Percentiles rank a stretch among this genome's conserved stretches.
phyloP scores from a whole-genome alignment of 2,888 invertebrate species.

The Drosophila algonquin region DNA sequence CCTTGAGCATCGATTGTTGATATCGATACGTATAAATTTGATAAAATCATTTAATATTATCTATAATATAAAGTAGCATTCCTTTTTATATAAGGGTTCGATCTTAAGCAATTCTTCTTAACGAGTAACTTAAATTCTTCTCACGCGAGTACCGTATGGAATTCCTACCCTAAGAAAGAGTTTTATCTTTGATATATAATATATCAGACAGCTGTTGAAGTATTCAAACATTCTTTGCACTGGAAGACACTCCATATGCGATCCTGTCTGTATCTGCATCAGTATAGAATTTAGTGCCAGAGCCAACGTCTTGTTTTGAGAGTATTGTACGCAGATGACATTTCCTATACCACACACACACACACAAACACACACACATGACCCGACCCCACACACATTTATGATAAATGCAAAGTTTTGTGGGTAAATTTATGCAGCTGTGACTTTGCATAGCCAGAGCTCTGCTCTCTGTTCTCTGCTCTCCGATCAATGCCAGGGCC shows the following conservation, averaged over 20 bases:
- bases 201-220: not conserved
- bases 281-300: not conserved
- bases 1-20: no score
- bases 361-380: not conserved
- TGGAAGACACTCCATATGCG: not conserved
- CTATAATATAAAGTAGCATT: no score
- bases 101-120: no score
- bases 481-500: constrained; percentile 76
- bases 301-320: constrained; percentile 22
- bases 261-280: not conserved
- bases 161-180: no score
- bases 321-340: constrained; percentile 30
- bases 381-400: constrained; percentile 1
- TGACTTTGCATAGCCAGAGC: constrained; percentile 34
- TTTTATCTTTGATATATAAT: not conserved
- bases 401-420: constrained; percentile 50
- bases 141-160: no score
- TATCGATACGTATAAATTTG: no score
- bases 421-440: constrained; percentile 46
- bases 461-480: constrained; percentile 4
- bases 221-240: not conserved
- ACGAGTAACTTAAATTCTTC: no score
- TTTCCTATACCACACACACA: not conserved
- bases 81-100: no score
- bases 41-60: no score